Evolutionary conservation across 2,797 vertebrate species (phyloP).

Genomic region (Bradypodion pumilum): DNA sequence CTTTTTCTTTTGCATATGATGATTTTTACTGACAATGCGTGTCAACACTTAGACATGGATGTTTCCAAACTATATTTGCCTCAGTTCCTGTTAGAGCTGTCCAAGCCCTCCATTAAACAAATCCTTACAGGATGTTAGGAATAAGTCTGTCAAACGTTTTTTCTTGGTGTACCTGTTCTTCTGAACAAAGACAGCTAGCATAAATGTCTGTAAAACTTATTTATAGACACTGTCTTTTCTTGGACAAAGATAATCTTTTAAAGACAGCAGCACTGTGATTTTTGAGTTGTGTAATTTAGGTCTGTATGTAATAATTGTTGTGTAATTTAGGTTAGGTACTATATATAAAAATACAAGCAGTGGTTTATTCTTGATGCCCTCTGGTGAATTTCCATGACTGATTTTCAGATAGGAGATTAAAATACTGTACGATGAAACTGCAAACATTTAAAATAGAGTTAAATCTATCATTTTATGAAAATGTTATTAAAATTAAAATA

Average conservation of each 20-base stretch:
- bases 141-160: conserved; percentile 8
- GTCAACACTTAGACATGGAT: not conserved
- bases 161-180: conserved; percentile 24
- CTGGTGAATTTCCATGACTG: no score
- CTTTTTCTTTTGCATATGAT: conserved; percentile 5
- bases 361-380: no score
- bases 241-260: conserved; percentile 1
- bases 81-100: conserved; percentile 26
- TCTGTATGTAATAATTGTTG: no score
- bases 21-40: conserved; percentile 29
- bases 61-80: conserved; percentile 1
- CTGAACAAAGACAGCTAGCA: conserved; percentile 8
- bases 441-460: no score
- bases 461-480: no score
- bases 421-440: no score
- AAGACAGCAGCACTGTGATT: not conserved
- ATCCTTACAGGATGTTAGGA: conserved; percentile 28
- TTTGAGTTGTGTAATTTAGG: not conserved
- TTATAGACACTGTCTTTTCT: not conserved
- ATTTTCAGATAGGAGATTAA: no score
- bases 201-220: conserved; percentile 15
- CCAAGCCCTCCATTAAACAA: conserved; percentile 26
- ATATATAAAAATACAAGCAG: no score
- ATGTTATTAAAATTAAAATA: no score
- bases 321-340: no score